A percentile compares a stretch with the other conserved stretches of the same genome.
Conservation (phyloP, 2,797 vertebrate genomes). For the Cottoperca gobio region DNA sequence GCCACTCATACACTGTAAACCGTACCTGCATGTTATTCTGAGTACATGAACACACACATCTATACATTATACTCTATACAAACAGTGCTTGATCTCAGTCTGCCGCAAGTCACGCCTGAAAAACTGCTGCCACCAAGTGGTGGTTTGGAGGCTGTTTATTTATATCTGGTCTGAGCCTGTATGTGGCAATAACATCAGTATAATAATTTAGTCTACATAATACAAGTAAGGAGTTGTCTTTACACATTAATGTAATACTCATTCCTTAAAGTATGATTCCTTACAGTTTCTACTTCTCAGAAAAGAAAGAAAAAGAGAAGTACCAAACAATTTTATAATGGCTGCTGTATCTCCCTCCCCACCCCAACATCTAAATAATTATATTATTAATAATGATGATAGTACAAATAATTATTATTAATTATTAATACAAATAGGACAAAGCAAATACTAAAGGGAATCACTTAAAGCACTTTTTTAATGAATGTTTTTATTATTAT, state of each 20-base stretch:
- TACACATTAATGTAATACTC: not conserved
- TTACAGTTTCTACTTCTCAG: too few species aligned
- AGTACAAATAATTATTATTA: too few species aligned
- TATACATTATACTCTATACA: not conserved
- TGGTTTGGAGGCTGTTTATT: conserved; percentile 9
- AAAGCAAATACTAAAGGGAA: too few species aligned
- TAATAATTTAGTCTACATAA: not conserved
- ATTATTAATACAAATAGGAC: too few species aligned
- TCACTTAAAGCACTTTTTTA: too few species aligned
- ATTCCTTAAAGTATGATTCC: too few species aligned
- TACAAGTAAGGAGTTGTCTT: not conserved
- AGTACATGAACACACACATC: not conserved
- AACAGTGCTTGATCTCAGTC: conserved; percentile 1
- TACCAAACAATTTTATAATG: too few species aligned
- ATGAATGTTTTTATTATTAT: not conserved
- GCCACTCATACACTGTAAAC: not conserved
- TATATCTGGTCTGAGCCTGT: not conserved
- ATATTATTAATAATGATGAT: too few species aligned
- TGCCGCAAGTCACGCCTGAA: conserved; percentile 46
- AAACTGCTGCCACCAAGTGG: conserved; percentile 74
- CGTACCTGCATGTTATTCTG: not conserved
- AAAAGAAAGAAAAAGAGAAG: too few species aligned
- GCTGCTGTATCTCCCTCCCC: too few species aligned
- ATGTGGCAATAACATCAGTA: not conserved
- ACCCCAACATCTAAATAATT: too few species aligned